Evolutionary conservation across 1,140 invertebrate genomes (phyloP).

Genomic region (Diuraphis noxia): DNA sequence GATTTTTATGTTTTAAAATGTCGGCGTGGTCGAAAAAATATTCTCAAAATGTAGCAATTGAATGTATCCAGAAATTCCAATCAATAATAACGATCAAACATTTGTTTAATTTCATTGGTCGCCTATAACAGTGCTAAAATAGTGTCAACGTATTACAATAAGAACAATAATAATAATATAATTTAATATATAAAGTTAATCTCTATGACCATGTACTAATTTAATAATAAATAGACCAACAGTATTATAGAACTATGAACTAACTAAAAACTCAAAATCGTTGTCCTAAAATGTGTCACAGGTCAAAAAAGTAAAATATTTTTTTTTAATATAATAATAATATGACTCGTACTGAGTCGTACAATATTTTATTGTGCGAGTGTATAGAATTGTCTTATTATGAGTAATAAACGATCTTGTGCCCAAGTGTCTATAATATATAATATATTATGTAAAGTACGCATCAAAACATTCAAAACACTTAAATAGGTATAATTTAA

Average conservation of each 20-base stretch:
- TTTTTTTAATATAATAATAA: not conserved
- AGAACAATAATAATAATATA: no score
- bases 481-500: no score
- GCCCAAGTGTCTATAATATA: no score
- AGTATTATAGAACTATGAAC: not conserved
- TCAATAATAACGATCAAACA: not conserved
- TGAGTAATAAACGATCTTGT: not conserved
- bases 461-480: not conserved
- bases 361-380: no score
- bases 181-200: no score
- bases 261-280: not conserved
- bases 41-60: not conserved
- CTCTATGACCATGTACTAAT: no score
- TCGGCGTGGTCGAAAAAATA: not conserved
- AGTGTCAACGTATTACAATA: not conserved
- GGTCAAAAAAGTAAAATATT: not conserved
- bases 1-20: not conserved
- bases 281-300: not conserved
- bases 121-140: no score
- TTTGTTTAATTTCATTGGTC: not conserved
- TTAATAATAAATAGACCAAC: no score
- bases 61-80: not conserved
- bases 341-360: not conserved
- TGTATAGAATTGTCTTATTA: not conserved
- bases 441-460: not conserved